phyloP scores from a whole-genome alignment of 2,113 vertebrate species.

The Cariama cristata region DNA sequence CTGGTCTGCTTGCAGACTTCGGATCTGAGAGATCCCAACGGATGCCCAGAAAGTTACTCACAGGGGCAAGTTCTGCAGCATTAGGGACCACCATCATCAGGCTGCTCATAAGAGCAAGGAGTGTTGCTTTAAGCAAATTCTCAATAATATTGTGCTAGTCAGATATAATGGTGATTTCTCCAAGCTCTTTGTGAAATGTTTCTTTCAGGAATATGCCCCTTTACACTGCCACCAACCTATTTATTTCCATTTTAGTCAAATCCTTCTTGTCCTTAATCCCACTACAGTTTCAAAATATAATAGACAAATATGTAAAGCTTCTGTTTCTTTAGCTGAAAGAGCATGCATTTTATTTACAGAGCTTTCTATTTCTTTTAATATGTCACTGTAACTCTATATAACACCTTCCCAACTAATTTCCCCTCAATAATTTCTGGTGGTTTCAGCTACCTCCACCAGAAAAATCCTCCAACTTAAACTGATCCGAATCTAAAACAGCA shows the following conservation, averaged over 20 bases:
- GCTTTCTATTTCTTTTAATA: not conserved
- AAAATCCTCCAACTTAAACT: constrained; percentile 47
- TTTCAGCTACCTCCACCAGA: not conserved
- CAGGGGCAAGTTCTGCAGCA: not conserved
- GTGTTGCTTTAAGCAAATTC: not conserved
- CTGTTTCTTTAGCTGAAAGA: not conserved
- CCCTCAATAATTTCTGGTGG: constrained; percentile 10
- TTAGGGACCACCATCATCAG: not conserved
- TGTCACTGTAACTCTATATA: not conserved
- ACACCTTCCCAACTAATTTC: constrained; percentile 15
- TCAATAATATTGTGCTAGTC: not conserved
- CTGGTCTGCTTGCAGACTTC: not conserved
- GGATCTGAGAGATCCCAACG: not conserved
- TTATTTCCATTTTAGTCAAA: not conserved
- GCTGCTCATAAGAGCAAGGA: not conserved
- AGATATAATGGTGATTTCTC: not conserved
- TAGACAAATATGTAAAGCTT: constrained; percentile 3
- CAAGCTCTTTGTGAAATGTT: not conserved
- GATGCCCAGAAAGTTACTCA: not conserved
- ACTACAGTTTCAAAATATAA: not conserved
- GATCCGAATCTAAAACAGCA: constrained; percentile 55
- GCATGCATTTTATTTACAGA: constrained; percentile 18
- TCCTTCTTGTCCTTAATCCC: not conserved
- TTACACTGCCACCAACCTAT: not conserved
- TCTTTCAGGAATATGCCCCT: not conserved